Evolutionary conservation across 2,888 invertebrate genomes (phyloP).

Genomic region (Mactromeris polynyma): DNA sequence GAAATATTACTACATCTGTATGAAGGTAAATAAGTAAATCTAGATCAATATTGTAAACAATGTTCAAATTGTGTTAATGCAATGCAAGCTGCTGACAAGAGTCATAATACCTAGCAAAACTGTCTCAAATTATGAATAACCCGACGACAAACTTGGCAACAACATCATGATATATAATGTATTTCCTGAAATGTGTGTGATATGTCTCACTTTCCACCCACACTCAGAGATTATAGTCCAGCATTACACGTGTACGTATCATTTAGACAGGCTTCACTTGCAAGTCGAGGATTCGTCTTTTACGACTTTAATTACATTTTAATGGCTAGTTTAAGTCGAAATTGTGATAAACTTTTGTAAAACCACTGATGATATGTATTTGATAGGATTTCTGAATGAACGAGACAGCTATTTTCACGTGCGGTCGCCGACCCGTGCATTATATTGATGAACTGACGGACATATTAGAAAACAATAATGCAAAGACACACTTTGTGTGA

Average conservation of each 20-base stretch:
- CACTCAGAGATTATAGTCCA: background rate
- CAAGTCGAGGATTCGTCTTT: background rate
- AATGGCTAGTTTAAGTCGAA: slow-evolving; percentile 1
- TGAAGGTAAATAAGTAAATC: too few relatives aligned
- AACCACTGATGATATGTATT: background rate
- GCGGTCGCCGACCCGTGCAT: background rate
- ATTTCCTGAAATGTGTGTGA: slow-evolving; percentile 4
- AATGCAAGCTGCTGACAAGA: too few relatives aligned
- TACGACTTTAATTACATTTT: background rate
- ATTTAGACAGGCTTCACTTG: background rate
- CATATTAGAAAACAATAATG: background rate
- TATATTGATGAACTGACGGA: background rate
- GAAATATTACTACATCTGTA: too few relatives aligned
- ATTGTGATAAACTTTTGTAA: background rate
- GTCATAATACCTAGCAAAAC: too few relatives aligned
- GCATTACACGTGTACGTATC: background rate
- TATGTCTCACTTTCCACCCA: background rate
- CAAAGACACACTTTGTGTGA: background rate
- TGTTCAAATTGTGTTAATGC: too few relatives aligned
- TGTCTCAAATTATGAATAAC: background rate
- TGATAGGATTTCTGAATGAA: background rate
- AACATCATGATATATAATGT: background rate
- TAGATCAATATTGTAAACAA: too few relatives aligned
- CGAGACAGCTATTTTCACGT: background rate
- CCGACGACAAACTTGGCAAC: background rate